These are phyloP conservation scores for Lordiphosa stackelbergi DNA, from an alignment of 1,140 invertebrate species.

Conservation along the genomic window DNA sequence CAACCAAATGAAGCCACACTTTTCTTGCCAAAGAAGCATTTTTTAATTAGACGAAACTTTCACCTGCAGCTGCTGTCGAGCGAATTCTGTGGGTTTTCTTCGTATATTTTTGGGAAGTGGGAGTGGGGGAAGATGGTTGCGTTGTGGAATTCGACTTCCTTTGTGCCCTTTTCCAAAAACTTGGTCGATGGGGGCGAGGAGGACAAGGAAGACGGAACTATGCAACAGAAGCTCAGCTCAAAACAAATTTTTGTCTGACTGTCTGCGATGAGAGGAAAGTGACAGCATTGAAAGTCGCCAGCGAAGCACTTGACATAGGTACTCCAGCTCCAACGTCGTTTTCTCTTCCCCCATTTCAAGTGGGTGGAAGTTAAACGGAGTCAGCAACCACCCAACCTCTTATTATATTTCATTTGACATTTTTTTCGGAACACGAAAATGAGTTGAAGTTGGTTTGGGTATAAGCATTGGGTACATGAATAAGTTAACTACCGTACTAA, in stretches of 20 bases:
- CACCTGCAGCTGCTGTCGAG: conserved; percentile 46
- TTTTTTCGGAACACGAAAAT: conserved; percentile 35
- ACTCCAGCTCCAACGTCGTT: conserved; percentile 4
- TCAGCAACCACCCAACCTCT: conserved; percentile 24
- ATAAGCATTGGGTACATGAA: conserved; percentile 38
- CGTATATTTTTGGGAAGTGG: not conserved
- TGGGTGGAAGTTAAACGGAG: conserved; percentile 52
- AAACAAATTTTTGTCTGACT: conserved; percentile 31
- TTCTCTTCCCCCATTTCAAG: conserved; percentile 18
- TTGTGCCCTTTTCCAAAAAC: conserved; percentile 18
- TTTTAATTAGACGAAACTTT: conserved; percentile 55
- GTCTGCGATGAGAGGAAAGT: conserved; percentile 24
- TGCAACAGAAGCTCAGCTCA: conserved; percentile 32
- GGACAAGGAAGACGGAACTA: conserved; percentile 30
- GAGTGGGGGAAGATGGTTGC: not conserved
- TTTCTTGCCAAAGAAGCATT: conserved; percentile 47
- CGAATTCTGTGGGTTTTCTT: conserved; percentile 12
- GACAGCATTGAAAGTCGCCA: conserved; percentile 42
- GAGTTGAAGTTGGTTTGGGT: conserved; percentile 1
- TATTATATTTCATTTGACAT: conserved; percentile 58
- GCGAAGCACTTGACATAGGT: conserved; percentile 31
- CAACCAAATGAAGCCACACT: conserved; percentile 41
- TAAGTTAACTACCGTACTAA: conserved; percentile 67
- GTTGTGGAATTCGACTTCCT: conserved; percentile 48
- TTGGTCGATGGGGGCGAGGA: conserved; percentile 1